phyloP scores from a whole-genome alignment of 2,888 invertebrate species.

The Ennomos erosarius region DNA sequence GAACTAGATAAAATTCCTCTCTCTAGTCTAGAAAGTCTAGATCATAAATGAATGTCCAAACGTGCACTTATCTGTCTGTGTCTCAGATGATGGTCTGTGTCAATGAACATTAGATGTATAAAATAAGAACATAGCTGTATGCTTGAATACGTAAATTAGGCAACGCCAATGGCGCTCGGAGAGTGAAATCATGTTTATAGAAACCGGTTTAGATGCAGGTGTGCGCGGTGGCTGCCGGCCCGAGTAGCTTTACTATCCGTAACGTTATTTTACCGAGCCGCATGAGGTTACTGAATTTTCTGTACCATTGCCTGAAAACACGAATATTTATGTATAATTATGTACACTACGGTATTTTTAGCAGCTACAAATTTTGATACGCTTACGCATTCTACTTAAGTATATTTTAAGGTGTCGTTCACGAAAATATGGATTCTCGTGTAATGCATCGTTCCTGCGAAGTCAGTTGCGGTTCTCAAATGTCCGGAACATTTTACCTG shows the following conservation, averaged over 20 bases:
- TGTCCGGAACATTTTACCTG: too few species aligned
- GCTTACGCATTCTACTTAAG: too few species aligned
- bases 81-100: too few species aligned
- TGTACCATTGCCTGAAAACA: too few species aligned
- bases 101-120: conserved; percentile 18
- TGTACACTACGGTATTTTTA: too few species aligned
- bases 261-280: conserved; percentile 11
- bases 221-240: conserved; percentile 42
- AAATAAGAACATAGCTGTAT: conserved; percentile 25
- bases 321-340: too few species aligned
- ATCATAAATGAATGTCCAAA: not conserved
- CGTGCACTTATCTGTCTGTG: conserved; percentile 6
- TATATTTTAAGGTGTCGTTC: too few species aligned
- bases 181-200: conserved; percentile 79
- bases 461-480: too few species aligned
- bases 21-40: not conserved
- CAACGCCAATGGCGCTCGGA: conserved; percentile 53
- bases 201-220: conserved; percentile 80
- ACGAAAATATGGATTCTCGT: too few species aligned
- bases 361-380: too few species aligned
- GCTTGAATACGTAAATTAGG: conserved; percentile 42
- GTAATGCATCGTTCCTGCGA: too few species aligned
- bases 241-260: conserved; percentile 18
- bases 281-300: conserved; percentile 1
- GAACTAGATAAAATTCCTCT: too few species aligned